Evolutionary conservation across 2,113 vertebrate species (phyloP), one percentile per base, ranked within the genome.

Genomic region (Ovis canadensis): DNA sequence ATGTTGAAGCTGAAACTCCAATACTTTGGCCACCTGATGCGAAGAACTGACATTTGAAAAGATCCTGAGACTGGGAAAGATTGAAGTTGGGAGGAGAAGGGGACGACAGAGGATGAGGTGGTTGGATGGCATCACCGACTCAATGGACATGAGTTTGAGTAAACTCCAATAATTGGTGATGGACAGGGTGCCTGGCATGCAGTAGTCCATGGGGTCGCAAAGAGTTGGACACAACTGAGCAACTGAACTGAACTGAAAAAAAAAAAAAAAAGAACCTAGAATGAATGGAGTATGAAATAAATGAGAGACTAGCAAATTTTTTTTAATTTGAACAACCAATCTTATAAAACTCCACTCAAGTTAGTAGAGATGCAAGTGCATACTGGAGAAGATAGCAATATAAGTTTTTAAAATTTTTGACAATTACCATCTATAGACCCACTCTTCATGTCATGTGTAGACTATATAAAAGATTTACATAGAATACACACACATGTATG

Each of bases 251-350:
- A 71, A 40, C 67, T 71, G n/a, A 12, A 71, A 71, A 23, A 7
- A 33, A 67, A n/a, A 81, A 43, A 98, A 98, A 6, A 48, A 48
- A 50, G 45, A 50, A 15, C 50, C 88, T 86, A 91, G 43, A 94
- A 50, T 93, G 96, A 97, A 94, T 84, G 96, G 43, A 84, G 15
- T 91, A 78, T 54, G 90, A 97, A 95, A 96, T 71, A 98, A 87
- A 87, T 0, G 74, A 91, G 23, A 0, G 40, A 85, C n/a, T 71
- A 95, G 81, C 0, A 93, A 60, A 91, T 50, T 64, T 93, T 48
- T 90, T 88, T 45, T 84, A 95, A 60, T 52, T 57, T 95, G 64
- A 97, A 31, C 45, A 45, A 67, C 19, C 31, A 90, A n/a, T 95
- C 29, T 96, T 0, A 88, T 1, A 59, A 97, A 45, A 25, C 4